Base-by-base conservation (phyloP, 2,113 vertebrate species). In the Lates calcarifer region DNA sequence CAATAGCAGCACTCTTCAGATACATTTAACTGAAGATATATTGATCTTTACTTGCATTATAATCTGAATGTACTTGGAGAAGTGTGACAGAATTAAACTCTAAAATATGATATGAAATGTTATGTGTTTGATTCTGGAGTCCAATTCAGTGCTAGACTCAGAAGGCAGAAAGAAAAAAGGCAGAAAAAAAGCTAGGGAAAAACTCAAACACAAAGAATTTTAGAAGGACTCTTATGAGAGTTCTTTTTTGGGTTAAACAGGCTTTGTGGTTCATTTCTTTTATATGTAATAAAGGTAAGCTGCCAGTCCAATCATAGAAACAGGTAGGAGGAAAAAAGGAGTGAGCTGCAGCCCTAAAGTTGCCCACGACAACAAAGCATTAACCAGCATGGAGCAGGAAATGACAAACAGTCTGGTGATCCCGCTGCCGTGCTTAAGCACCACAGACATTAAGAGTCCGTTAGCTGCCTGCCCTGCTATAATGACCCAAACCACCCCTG, bases 331-430 rank as follows among this genome's bases (percentile, higher is more conserved):
- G 90, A 98, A 98, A 67, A 95, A 84, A 4, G 92, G 87, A 0
- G 96, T 97, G 77, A 99, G 96, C 92, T 97, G 96, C 65, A 99
- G 90, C 73, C 90, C 93, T 77, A 99, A 94, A 22, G 97, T 72
- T 13, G 83, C 57, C 65, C 97, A 95, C 0, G 97, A 99, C 28
- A 99, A 87, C 31, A 96, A 31, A 0, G 96, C 96, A 0, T 98
- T 99, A 29, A 98, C 96, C 81, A 99, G 91, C 91, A 99, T 95
- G 8, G 98, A 97, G 82, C 95, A 97, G 90, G 98, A 98, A 87
- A 99, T 98, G 49, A 99, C 77, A 5, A 99, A 99, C 45, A 99
- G 96, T 31, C 97, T 94, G 2, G 96, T 97, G 93, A 99, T 98
- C 77, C 96, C 97, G 61, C 95, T 97, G 93, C 97, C 96, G 5